A percentile compares a stretch with the other conserved stretches of the same genome.
Conservation (phyloP, 2,888 invertebrate species). For the Cryptocheilus praepositus region DNA sequence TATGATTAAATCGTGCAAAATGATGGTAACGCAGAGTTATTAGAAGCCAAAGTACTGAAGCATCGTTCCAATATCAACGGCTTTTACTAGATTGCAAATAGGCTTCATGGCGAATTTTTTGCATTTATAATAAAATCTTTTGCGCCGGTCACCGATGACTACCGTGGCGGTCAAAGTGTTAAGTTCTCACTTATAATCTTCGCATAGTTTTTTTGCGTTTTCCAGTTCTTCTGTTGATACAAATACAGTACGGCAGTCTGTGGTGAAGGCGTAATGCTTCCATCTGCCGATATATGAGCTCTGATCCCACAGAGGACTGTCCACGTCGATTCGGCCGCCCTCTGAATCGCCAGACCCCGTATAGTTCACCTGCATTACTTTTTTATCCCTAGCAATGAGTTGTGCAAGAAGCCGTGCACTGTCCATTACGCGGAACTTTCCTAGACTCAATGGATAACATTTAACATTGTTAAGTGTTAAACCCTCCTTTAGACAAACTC, state of each 20-base stretch:
- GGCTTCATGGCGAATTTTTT: too few relatives aligned
- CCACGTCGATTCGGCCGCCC: constrained; percentile 41
- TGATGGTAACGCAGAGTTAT: too few relatives aligned
- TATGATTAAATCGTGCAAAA: too few relatives aligned
- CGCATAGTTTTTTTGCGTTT: constrained; percentile 52
- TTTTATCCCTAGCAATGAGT: not conserved
- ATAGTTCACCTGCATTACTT: not conserved
- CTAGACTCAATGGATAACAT: too few relatives aligned
- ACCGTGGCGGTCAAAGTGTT: too few relatives aligned
- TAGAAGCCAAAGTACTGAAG: too few relatives aligned
- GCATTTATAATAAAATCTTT: too few relatives aligned
- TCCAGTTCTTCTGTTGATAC: constrained; percentile 29
- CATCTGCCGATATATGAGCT: constrained; percentile 51
- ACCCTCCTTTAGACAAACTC: too few relatives aligned
- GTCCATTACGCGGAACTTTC: not conserved
- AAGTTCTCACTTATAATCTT: constrained; percentile 53
- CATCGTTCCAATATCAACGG: too few relatives aligned
- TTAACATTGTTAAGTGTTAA: too few relatives aligned
- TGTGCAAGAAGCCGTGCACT: not conserved
- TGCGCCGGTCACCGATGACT: too few relatives aligned
- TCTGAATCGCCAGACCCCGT: not conserved
- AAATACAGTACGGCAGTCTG: constrained; percentile 48
- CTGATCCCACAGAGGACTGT: constrained; percentile 53
- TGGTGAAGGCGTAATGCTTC: constrained; percentile 50
- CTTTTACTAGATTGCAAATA: too few relatives aligned